Evolutionary conservation across 2,888 invertebrate species (phyloP), one percentile per base, ranked within the genome.

Genomic region (Ophioninae sp.): DNA sequence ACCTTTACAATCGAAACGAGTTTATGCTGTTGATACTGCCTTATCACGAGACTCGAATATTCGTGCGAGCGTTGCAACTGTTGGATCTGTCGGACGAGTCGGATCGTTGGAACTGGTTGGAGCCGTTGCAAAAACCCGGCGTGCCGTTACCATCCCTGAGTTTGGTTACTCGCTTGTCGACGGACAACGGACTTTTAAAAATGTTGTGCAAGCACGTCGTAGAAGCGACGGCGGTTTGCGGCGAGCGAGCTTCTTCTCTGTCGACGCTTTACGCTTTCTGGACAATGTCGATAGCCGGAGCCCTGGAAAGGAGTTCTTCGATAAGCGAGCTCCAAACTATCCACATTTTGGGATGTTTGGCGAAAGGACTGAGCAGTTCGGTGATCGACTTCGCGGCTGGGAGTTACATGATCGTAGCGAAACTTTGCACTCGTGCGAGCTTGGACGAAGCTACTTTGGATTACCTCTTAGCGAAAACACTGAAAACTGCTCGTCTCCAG

Each of bases 11-110:
- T 91, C 95, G 95, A 79, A 96, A 97, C 90, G 95, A 96, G 0
- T 94, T 99, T 61, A 94, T 99, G 88, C 94, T 96, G 83, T 94
- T 97, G 9, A 96, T 97, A 78, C 93, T 99, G 77, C 99, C 99
- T 0, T 99, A 98, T 91, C 98, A 99, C 92, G 97, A 98, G 89
- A 97, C 98, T 0, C 96, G 96, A 86, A 96, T 97, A 85, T 99
- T 99, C 93, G 96, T 97, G 0, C 90, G 95, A 79, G 93, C 97
- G 71, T 91, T 99, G 0, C 97, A 98, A 92, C 93, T 98, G 0
- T 91, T 97, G 88, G 94, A 96, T 75, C 91, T 98, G 13, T 94
- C 94, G 23, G 93, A 95, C 8, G 88, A 91, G 0, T 93, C 93
- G n/a, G 95, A 95, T 76, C 94, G 94, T 81, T 98, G 97, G 97